Evolutionary conservation across 2,888 invertebrate species (phyloP).

Genomic region (Xestoiulus laeticollis): DNA sequence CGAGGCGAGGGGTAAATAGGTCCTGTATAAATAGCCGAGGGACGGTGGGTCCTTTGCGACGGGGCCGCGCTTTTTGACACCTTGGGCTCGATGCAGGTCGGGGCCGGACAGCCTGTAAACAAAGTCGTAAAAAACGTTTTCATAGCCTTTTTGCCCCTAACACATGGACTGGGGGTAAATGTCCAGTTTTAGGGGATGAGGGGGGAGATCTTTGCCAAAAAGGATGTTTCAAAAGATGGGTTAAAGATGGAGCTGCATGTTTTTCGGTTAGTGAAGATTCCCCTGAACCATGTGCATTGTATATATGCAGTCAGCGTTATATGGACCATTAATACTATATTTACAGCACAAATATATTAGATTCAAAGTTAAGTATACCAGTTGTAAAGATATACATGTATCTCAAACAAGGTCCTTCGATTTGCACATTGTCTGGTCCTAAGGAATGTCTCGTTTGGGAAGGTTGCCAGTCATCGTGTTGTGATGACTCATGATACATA

Average conservation of each 20-base stretch:
- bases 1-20: background rate
- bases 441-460: too few species aligned
- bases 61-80: conserved; percentile 8
- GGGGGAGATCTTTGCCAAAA: background rate
- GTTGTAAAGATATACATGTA: too few species aligned
- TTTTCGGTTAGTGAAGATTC: background rate
- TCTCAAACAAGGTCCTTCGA: too few species aligned
- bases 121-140: conserved; percentile 6
- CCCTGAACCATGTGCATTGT: background rate
- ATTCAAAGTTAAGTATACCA: too few species aligned
- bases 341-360: too few species aligned
- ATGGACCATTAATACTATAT: too few species aligned
- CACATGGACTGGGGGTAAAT: background rate
- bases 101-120: conserved; percentile 10
- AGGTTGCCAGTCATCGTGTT: too few species aligned
- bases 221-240: background rate
- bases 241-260: background rate
- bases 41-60: conserved; percentile 4
- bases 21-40: conserved; percentile 28
- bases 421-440: too few species aligned
- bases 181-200: background rate
- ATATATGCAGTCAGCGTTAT: background rate
- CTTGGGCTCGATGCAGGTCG: conserved; percentile 31
- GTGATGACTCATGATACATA: too few species aligned
- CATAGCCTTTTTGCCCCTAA: background rate